phyloP scores from a whole-genome alignment of 2,797 vertebrate genomes.

The Centropyge bicolor region DNA sequence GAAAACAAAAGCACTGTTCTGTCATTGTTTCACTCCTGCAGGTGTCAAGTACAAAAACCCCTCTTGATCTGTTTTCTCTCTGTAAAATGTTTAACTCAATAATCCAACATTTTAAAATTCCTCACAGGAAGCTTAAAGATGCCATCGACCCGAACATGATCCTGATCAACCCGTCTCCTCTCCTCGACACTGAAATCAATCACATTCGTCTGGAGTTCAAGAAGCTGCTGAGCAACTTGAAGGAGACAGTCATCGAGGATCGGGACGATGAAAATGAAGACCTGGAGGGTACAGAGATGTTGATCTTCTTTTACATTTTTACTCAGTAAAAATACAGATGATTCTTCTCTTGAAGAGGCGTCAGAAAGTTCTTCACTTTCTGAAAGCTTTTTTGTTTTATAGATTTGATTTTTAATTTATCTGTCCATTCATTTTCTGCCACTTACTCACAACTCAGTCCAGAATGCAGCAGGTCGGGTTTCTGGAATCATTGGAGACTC shows the following conservation, averaged over 20 bases:
- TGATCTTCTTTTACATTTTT: no score
- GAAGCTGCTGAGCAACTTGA: conserved; percentile 79
- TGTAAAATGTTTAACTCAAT: no score
- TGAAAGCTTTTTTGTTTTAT: no score
- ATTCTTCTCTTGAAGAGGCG: no score
- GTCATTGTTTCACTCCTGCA: no score
- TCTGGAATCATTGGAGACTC: no score
- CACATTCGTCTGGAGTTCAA: conserved; percentile 82
- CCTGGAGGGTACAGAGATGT: conserved; percentile 66
- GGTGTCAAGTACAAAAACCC: no score
- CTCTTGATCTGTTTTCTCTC: neutral
- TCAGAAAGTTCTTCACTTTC: neutral
- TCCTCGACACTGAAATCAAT: conserved; percentile 82
- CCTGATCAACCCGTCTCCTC: conserved; percentile 72
- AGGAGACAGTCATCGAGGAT: conserved; percentile 65
- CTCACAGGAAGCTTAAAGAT: conserved; percentile 82
- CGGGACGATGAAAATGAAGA: conserved; percentile 28
- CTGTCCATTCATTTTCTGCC: neutral
- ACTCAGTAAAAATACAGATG: no score
- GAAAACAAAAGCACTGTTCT: no score
- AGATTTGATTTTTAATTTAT: neutral
- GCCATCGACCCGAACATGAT: conserved; percentile 79
- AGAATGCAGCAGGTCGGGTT: no score
- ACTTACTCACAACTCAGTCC: no score
- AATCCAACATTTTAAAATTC: conserved; percentile 1